Conservation (phyloP, 2,113 vertebrate genomes). For the Xenopus laevis region DNA sequence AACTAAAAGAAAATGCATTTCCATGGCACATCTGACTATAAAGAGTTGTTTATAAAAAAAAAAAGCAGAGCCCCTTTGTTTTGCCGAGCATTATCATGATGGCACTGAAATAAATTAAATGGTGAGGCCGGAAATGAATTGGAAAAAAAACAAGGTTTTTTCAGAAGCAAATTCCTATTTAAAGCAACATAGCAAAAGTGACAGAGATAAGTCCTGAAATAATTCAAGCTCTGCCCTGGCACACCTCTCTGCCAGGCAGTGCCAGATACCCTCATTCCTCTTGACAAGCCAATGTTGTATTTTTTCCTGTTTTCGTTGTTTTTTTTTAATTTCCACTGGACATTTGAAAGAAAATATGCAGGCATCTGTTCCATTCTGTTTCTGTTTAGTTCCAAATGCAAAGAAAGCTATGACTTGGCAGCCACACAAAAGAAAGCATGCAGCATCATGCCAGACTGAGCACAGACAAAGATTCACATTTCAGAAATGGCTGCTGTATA, state of each 20-base stretch:
- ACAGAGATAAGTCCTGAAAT: constrained; percentile 1
- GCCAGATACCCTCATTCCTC: constrained; percentile 24
- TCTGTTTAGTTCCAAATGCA: constrained; percentile 18
- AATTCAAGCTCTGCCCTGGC: not conserved
- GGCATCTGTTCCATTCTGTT: constrained; percentile 39
- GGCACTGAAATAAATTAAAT: not conserved
- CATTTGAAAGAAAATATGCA: constrained; percentile 25
- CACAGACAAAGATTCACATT: constrained; percentile 28
- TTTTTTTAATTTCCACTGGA: constrained; percentile 6
- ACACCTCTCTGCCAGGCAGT: not conserved
- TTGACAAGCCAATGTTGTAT: constrained; percentile 22
- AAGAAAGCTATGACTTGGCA: constrained; percentile 36
- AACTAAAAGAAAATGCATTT: too few species aligned
- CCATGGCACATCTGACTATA: too few species aligned
- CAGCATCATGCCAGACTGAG: constrained; percentile 30
- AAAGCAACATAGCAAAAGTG: not conserved
- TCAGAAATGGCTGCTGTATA: constrained; percentile 15
- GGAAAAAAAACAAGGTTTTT: not conserved
- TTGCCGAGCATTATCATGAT: not conserved
- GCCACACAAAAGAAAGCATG: constrained; percentile 32
- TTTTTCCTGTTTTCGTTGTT: constrained; percentile 7
- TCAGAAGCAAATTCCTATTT: constrained; percentile 11
- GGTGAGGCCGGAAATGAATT: too few species aligned
- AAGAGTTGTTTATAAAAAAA: too few species aligned
- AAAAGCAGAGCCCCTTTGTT: too few species aligned